Evolutionary conservation across 2,797 vertebrate genomes (phyloP), one percentile per base, ranked within the genome.

Genomic region (Etheostoma nigrum): DNA sequence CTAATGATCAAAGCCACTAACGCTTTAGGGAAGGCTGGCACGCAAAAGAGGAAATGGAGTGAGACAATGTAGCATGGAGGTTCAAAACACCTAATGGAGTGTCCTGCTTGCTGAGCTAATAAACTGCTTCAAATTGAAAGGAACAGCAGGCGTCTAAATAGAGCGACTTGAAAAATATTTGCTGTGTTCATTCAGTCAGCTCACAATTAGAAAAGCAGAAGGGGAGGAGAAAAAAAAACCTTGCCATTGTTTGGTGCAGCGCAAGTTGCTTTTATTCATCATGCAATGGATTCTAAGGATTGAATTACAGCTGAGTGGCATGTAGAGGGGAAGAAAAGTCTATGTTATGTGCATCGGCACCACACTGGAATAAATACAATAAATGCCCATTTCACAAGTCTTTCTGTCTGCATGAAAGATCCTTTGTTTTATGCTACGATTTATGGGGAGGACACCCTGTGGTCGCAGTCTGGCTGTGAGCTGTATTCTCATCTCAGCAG

Each of bases 61-160:
- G 91, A 92, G 92, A 93, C 88, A 90, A 79, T 83, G 76, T 81
- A 91, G 89, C 81, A 79, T 10, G 76, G 19, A 18, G 85, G 90
- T 91, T 93, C 91, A 91, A 92, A 93, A 93, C 92, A 91, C 87
- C 91, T 91, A 94, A 93, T 91, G 90, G 87, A 93, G 88, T 88
- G 88, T 87, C 88, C 92, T 92, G 86, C 87, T 87, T 82, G 86
- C 84, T 68, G 86, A 87, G 89, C 85, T 94, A 95, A 94, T 94
- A 91, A 90, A 92, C 88, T 90, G 91, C 86, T 91, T 93, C 91
- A 90, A 94, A 95, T 91, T 90, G 92, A 94, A 94, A 92, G 88
- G 76, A 94, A 90, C 92, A 93, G 93, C 89, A 76, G 91, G 93
- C 82, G 86, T 91, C 91, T 94, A 93, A 95, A 93, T 87, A 88